A percentile compares a stretch with the other conserved stretches of the same genome.
phyloP scores from a whole-genome alignment of 2,797 vertebrate genomes.

The Florisuga fusca region DNA sequence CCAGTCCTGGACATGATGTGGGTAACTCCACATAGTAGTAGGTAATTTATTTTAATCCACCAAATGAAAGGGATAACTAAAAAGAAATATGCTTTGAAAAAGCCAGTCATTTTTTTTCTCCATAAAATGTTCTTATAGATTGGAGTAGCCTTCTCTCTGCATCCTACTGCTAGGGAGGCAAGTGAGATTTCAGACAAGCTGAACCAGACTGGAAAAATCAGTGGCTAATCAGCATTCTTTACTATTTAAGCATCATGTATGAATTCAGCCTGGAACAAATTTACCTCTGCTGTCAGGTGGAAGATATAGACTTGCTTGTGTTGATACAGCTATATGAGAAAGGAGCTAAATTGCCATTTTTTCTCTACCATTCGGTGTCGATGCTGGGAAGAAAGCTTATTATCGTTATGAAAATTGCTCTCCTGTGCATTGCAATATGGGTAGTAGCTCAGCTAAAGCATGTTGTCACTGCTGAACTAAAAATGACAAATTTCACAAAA shows the following conservation, averaged over 20 bases:
- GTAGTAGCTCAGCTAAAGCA: constrained; percentile 24
- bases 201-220: background rate
- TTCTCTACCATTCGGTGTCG: background rate
- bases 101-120: background rate
- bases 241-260: background rate
- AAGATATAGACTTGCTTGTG: background rate
- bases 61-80: background rate
- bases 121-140: background rate
- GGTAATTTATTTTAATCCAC: background rate
- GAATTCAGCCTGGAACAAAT: background rate
- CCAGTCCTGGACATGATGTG: background rate
- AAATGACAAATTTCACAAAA: constrained; percentile 49
- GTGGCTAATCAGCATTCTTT: background rate
- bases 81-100: background rate
- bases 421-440: constrained; percentile 48
- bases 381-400: constrained; percentile 42
- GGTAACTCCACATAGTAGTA: background rate
- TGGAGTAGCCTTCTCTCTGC: background rate
- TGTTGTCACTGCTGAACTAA: constrained; percentile 45
- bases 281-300: constrained; percentile 11
- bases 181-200: background rate
- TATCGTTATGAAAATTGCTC: constrained; percentile 38
- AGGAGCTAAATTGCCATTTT: constrained; percentile 51
- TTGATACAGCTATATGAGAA: constrained; percentile 33
- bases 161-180: background rate